Percentiles rank a stretch among this genome's conserved stretches.
phyloP scores from a whole-genome alignment of 2,888 invertebrate genomes.

The Craniophora ligustri region DNA sequence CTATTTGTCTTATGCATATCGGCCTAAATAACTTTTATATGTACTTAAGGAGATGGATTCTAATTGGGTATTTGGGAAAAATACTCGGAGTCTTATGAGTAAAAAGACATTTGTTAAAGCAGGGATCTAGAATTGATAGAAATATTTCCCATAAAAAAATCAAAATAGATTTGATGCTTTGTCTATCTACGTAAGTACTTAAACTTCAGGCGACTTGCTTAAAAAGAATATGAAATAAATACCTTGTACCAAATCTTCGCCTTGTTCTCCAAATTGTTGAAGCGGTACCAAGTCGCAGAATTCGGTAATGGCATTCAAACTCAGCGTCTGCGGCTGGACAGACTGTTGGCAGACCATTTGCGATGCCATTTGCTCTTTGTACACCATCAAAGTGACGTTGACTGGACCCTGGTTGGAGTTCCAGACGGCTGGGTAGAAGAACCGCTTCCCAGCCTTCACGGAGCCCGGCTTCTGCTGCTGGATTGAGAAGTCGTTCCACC shows the following conservation, averaged over 20 bases:
- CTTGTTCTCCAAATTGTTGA: slow-evolving; percentile 90
- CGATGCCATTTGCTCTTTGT: slow-evolving; percentile 90
- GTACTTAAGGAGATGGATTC: background rate
- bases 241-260: slow-evolving; percentile 92
- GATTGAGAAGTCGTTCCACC: slow-evolving; percentile 92
- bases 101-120: too few relatives aligned
- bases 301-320: slow-evolving; percentile 93
- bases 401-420: slow-evolving; percentile 89
- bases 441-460: slow-evolving; percentile 91
- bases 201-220: too few relatives aligned
- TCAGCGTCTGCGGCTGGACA: slow-evolving; percentile 90
- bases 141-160: too few relatives aligned
- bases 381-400: slow-evolving; percentile 91
- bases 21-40: slow-evolving; percentile 27
- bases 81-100: too few relatives aligned
- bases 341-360: slow-evolving; percentile 90
- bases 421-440: slow-evolving; percentile 94
- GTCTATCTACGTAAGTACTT: too few relatives aligned
- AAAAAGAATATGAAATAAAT: slow-evolving; percentile 4
- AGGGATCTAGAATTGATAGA: too few relatives aligned
- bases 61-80: too few relatives aligned
- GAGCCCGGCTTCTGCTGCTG: slow-evolving; percentile 83
- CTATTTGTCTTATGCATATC: slow-evolving; percentile 27
- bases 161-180: too few relatives aligned
- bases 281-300: slow-evolving; percentile 93